These are phyloP conservation scores for Epizoanthus ramosus DNA, from an alignment of 92 coral and sea anemone species.

Conservation along the genomic window DNA sequence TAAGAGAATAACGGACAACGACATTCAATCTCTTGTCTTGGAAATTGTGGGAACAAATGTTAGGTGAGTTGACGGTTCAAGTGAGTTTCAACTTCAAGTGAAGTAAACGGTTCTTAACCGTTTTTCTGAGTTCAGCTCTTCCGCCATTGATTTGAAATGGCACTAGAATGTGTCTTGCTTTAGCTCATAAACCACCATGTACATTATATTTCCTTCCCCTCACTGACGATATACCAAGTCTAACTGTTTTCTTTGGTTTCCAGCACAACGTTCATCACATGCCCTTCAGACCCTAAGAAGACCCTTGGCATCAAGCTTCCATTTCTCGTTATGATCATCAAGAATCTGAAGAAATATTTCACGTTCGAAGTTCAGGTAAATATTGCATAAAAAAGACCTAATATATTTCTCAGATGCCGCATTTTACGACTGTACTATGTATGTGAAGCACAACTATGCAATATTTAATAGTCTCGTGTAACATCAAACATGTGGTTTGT, in stretches of 20 bases:
- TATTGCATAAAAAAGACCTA: too few relatives aligned
- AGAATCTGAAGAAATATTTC: constrained; percentile 98
- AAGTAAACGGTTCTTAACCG: constrained; percentile 7
- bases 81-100: background rate
- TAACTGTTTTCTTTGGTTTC: constrained; percentile 25
- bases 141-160: too few relatives aligned
- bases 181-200: background rate
- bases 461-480: background rate
- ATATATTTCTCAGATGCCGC: background rate
- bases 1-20: constrained; percentile 98
- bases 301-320: constrained; percentile 99
- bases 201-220: background rate
- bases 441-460: background rate
- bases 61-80: constrained; percentile 65
- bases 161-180: background rate
- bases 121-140: background rate
- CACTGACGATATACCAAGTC: background rate
- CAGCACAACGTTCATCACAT: constrained; percentile 97
- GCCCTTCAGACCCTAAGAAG: constrained; percentile 92
- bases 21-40: constrained; percentile 95
- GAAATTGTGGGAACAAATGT: constrained; percentile 98
- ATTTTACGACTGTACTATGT: constrained; percentile 18
- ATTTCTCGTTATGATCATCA: constrained; percentile 98
- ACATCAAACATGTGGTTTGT: constrained; percentile 59
- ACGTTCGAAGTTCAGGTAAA: constrained; percentile 99